Evolutionary conservation across 2,888 invertebrate genomes (phyloP), one percentile per base, ranked within the genome.

Genomic region (Morpho helenor): DNA sequence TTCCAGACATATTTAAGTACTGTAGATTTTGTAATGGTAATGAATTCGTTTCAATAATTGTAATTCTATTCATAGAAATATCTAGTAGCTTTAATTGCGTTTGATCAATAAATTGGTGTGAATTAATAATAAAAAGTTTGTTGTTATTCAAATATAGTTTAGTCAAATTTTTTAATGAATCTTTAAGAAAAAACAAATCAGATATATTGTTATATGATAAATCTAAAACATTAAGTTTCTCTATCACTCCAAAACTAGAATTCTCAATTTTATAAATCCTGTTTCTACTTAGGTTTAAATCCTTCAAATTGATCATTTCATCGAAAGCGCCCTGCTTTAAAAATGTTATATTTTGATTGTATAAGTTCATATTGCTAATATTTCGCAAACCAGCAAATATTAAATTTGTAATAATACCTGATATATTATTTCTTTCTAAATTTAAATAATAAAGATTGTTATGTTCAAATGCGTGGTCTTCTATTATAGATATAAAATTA

Each of bases 371-470:
- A 23, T 3, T 16, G 4, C 22, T 39, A 39, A 55, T 68, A 51
- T 72, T 76, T 73, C 86, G 85, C 10, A 87, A 69, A 0, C 86
- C 87, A n/a, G 59, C 56, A 51, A 89, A 82, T 6, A 75, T 82
- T 7, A 73, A 68, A 45, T 68, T 68, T 39, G 69, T 73, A 46
- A 89, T 74, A 8, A 67, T 67, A 8, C 77, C 79, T 7, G 71
- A 71, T 40, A 89, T 64, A 31, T 73, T 74, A 63, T 88, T 89
- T 10, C 74, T 71, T 59, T 77, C 70, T 22, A 89, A 64, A 65
- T 82, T 82, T 5, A 88, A 47, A 64, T 76, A 77, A 5, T 51
- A 57, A 9, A 88, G 59, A n/a, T 56, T 60, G 56, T 68, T 78
- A 49, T 80, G 69, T 57, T 75, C 67, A 60, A 88, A 87, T 22